Evolutionary conservation across 2,113 vertebrate species (phyloP), one percentile per base, ranked within the genome.

Genomic region (Psettodes erumei): DNA sequence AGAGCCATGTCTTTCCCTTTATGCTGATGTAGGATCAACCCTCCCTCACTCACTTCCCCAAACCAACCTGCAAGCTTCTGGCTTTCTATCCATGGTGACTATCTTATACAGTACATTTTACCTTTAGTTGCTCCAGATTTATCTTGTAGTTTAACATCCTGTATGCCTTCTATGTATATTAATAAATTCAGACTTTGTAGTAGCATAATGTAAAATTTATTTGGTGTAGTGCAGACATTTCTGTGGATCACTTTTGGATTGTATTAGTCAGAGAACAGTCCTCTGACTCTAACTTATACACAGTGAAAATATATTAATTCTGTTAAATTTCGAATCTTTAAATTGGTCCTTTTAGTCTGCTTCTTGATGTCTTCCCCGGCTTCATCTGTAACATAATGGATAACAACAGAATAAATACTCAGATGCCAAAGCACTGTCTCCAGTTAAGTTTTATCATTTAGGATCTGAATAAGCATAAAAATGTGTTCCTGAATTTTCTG

Each of bases 21-120:
- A 82, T 82, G 90, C 87, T 80, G 19, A 79, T 53, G 77, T 90
- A 91, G 89, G 92, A 90, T 71, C 81, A 72, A 81, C 74, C 87
- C 86, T 66, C 75, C 83, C 81, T 82, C 87, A 45, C 69, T 81
- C 88, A 75, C 82, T 71, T 63, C 75, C 85, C 66, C 86, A 90
- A 77, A 90, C 75, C 87, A 90, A 68, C 80, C 75, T 88, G 84
- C 90, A 87, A 23, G 51, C 87, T 56, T 71, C 93, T 84, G 91
- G 83, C 89, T 90, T 88, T 92, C 78, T 92, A 71, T 90, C 87
- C 77, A 92, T 90, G 93, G 91, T 93, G 91, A 94, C 77, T 93
- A 93, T 91, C 23, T 60, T 16, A 77, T 69, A 64, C 66, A 75
- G 15, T 43, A 35, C 47, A 15, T 82, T 83, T 61, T 30, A 60